Conservation (phyloP, 1,140 invertebrate genomes). For the Portunus trituberculatus region DNA sequence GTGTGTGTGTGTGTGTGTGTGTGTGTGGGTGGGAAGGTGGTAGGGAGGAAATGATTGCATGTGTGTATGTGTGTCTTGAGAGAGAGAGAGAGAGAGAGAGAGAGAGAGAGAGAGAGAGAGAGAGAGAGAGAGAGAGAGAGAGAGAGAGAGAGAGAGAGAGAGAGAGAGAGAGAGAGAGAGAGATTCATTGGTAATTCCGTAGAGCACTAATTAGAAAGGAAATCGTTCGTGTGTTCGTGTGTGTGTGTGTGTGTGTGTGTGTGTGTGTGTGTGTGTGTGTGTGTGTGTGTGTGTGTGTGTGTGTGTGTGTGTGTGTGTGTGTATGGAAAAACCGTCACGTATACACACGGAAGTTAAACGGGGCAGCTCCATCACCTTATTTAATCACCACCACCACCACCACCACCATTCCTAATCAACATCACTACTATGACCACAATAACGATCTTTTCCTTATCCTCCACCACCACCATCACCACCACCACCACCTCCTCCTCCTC, state of each 20-base stretch:
- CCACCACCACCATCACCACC: conserved; percentile 29
- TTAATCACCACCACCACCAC: background rate
- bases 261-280: background rate
- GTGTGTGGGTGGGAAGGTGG: too few relatives aligned
- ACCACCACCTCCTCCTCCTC: background rate
- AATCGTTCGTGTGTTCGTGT: background rate
- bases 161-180: conserved; percentile 15
- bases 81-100: conserved; percentile 18
- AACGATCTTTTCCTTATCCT: background rate
- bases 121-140: conserved; percentile 31
- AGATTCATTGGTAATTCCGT: background rate
- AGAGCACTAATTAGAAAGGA: background rate
- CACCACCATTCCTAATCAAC: too few relatives aligned
- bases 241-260: too few relatives aligned
- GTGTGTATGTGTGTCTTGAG: too few relatives aligned
- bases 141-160: conserved; percentile 27
- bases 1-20: too few relatives aligned
- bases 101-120: conserved; percentile 31
- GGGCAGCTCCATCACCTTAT: too few relatives aligned
- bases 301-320: too few relatives aligned
- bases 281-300: background rate
- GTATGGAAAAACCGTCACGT: background rate
- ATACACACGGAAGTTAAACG: background rate
- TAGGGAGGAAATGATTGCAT: background rate
- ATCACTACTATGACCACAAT: too few relatives aligned